Evolutionary conservation across 2,113 vertebrate species (phyloP).

Genomic region (Myrmophylax atrothorax): DNA sequence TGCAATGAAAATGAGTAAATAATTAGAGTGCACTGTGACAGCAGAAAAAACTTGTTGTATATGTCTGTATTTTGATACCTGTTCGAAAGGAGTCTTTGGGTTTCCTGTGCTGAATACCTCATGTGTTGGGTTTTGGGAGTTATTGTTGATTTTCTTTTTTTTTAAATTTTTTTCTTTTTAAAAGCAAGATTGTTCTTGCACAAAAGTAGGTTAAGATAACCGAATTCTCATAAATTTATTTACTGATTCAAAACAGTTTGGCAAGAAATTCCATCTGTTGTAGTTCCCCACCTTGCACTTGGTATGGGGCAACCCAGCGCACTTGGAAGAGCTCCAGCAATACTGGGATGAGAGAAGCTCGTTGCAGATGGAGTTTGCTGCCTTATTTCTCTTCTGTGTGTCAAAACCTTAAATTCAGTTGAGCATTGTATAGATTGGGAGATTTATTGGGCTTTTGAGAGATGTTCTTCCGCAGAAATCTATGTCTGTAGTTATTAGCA

Average conservation of each 20-base stretch:
- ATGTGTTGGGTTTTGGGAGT: conserved; percentile 23
- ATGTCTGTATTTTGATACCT: conserved; percentile 45
- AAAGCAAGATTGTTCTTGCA: conserved; percentile 53
- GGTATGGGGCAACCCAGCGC: fast-evolving
- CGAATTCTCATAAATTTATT: conserved; percentile 40
- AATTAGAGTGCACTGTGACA: conserved; percentile 57
- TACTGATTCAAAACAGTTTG: neutral
- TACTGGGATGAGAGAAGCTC: neutral
- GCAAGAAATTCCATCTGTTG: conserved; percentile 24
- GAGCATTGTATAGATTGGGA: fast-evolving
- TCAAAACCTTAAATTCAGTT: neutral
- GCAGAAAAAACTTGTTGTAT: conserved; percentile 2
- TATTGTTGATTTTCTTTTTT: neutral
- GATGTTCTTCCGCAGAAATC: neutral
- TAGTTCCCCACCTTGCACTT: neutral
- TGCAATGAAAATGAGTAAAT: neutral
- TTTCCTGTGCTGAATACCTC: conserved; percentile 66
- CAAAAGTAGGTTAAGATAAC: conserved; percentile 57
- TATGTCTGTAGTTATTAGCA: neutral
- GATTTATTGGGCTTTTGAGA: neutral
- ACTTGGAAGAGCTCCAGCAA: neutral
- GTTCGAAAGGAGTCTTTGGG: conserved; percentile 49
- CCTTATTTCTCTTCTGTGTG: neutral
- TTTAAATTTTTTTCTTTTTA: neutral
- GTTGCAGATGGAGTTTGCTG: conserved; percentile 40